phyloP scores from a whole-genome alignment of 1,140 invertebrate species.

The Drosophila rufa region DNA sequence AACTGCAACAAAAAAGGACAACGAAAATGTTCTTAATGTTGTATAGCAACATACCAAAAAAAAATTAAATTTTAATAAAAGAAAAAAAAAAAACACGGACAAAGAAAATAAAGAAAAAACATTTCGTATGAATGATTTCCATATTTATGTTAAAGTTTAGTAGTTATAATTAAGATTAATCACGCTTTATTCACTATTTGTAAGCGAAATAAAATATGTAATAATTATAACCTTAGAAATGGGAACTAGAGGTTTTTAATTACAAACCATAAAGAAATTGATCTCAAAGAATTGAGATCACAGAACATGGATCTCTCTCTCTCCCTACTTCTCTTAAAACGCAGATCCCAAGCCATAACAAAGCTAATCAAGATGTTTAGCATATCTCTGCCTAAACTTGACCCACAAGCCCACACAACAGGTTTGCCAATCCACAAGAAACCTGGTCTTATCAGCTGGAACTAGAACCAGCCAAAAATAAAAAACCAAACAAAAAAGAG shows the following conservation, averaged over 20 bases:
- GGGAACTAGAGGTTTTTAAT: too few species aligned
- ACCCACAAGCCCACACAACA: constrained; percentile 34
- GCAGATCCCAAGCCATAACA: not conserved
- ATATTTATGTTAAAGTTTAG: too few species aligned
- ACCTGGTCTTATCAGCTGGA: constrained; percentile 28
- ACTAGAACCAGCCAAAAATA: not conserved
- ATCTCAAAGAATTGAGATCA: not conserved
- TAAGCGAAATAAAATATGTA: not conserved
- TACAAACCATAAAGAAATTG: not conserved
- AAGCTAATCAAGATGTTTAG: constrained; percentile 17
- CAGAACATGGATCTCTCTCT: too few species aligned
- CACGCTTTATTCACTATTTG: not conserved
- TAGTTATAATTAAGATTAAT: too few species aligned
- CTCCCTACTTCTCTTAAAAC: not conserved
- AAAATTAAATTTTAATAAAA: too few species aligned
- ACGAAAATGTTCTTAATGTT: too few species aligned
- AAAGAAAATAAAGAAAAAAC: too few species aligned
- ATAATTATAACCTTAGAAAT: too few species aligned
- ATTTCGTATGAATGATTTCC: too few species aligned
- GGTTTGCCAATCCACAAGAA: constrained; percentile 13
- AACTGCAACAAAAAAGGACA: too few species aligned
- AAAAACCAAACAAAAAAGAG: not conserved
- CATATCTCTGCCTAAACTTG: constrained; percentile 27
- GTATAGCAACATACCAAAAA: too few species aligned
- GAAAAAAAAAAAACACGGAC: too few species aligned